phyloP scores from a whole-genome alignment of 64 coral and sea anemone species.

The Montipora sp. region DNA sequence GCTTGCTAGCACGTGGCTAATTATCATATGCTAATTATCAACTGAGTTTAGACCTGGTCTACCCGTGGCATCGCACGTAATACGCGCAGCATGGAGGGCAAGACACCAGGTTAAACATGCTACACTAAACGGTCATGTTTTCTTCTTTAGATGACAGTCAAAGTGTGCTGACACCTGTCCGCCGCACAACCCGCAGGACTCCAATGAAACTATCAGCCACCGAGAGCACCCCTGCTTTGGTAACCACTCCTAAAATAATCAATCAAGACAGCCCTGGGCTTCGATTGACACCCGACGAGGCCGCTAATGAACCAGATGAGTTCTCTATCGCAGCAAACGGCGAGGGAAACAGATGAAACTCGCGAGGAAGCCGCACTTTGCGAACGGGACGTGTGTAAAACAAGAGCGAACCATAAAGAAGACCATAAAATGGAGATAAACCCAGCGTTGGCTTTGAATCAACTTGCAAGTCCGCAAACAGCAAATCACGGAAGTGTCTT shows the following conservation, averaged over 20 bases:
- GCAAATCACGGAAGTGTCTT: neutral
- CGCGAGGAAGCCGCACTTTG: neutral
- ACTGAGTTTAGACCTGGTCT: no score
- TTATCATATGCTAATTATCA: no score
- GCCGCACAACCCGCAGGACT: slow-evolving; percentile 65
- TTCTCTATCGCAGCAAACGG: neutral
- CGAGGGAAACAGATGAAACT: neutral
- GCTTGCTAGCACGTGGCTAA: no score
- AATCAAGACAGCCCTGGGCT: slow-evolving; percentile 41
- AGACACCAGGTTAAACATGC: no score
- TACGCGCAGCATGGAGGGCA: no score
- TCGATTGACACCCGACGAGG: slow-evolving; percentile 43
- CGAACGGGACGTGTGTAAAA: neutral
- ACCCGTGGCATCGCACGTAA: no score
- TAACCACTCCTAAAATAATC: slow-evolving; percentile 53
- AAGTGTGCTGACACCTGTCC: slow-evolving; percentile 74
- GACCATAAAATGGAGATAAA: neutral
- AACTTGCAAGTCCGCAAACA: neutral
- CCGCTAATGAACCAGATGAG: neutral
- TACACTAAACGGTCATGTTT: neutral
- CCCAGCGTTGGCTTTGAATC: neutral
- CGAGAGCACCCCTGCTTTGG: slow-evolving; percentile 56
- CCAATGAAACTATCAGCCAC: neutral
- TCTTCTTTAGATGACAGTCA: slow-evolving; percentile 21
- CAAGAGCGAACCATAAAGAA: neutral